Percentiles rank a stretch among this genome's conserved stretches.
Evolutionary conservation across 2,797 vertebrate species (phyloP).

Genomic region (Enteromius argenteus): DNA sequence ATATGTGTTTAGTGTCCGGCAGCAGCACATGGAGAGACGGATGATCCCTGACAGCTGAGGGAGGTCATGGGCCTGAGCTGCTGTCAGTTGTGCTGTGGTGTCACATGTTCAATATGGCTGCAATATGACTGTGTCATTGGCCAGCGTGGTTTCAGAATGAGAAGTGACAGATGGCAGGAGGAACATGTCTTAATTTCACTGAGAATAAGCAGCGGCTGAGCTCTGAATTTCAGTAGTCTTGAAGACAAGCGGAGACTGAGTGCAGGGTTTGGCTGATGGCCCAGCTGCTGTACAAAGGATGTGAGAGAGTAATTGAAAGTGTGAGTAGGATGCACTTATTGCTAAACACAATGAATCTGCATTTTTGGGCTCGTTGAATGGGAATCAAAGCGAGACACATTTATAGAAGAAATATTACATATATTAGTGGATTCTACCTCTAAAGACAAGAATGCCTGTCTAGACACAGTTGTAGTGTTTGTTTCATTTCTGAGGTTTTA

Average conservation of each 20-base stretch:
- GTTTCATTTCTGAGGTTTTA: not conserved
- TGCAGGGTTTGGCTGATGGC: constrained; percentile 15
- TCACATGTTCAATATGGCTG: constrained; percentile 42
- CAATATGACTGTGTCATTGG: constrained; percentile 7
- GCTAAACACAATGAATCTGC: constrained; percentile 14
- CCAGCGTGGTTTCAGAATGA: not conserved
- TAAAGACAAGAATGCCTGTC: not conserved
- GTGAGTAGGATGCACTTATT: constrained; percentile 15
- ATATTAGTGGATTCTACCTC: not conserved
- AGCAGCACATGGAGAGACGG: constrained; percentile 2
- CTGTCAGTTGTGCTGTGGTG: constrained; percentile 17
- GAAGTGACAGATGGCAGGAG: not conserved
- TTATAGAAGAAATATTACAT: not conserved
- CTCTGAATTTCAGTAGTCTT: constrained; percentile 21
- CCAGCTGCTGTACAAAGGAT: not conserved
- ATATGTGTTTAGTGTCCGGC: not conserved
- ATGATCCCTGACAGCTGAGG: constrained; percentile 31
- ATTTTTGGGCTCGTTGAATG: not conserved
- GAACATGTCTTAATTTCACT: not conserved
- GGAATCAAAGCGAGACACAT: not conserved
- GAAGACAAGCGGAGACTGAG: not conserved
- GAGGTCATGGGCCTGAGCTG: constrained; percentile 18
- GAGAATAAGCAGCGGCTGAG: not conserved
- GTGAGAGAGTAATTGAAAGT: constrained; percentile 5
- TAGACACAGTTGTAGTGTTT: not conserved